A percentile compares a stretch with the other conserved stretches of the same genome.
phyloP scores from a whole-genome alignment of 2,113 vertebrate species.

The Cardinalis cardinalis region DNA sequence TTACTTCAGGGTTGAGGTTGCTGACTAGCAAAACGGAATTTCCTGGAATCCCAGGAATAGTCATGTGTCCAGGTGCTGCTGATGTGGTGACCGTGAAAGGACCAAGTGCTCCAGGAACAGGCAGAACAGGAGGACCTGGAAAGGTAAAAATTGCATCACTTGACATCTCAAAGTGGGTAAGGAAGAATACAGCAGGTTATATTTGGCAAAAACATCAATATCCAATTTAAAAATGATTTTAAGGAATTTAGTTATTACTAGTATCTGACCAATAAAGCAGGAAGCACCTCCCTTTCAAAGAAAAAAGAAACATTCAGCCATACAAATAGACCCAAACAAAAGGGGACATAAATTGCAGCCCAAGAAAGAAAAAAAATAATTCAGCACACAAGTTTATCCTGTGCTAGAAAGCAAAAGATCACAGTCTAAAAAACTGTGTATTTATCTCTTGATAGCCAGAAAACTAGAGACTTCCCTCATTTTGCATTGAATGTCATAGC shows the following conservation, averaged over 20 bases:
- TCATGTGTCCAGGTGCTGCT: slow-evolving; percentile 59
- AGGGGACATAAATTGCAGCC: not conserved
- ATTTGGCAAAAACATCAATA: not conserved
- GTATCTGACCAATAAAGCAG: not conserved
- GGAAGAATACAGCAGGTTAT: not conserved
- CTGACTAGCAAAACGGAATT: slow-evolving; percentile 82
- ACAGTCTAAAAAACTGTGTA: not conserved
- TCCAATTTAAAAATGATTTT: not conserved
- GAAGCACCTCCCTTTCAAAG: not conserved
- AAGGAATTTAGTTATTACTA: not conserved
- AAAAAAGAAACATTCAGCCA: not conserved
- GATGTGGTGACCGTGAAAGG: slow-evolving; percentile 60
- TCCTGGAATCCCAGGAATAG: slow-evolving; percentile 53
- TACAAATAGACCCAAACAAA: not conserved
- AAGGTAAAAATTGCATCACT: not conserved
- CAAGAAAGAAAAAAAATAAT: not conserved
- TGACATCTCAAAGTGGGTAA: not conserved
- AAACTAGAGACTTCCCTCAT: not conserved
- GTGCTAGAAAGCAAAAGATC: not conserved
- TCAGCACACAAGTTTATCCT: not conserved
- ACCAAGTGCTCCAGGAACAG: slow-evolving; percentile 65
- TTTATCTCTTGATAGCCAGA: not conserved
- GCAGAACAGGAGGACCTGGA: slow-evolving; percentile 66
- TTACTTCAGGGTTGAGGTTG: slow-evolving; percentile 86
- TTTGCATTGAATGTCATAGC: not conserved